These are phyloP conservation scores for Brienomyrus brachyistius DNA, from an alignment of 2,113 vertebrate genomes.

Conservation along the genomic window DNA sequence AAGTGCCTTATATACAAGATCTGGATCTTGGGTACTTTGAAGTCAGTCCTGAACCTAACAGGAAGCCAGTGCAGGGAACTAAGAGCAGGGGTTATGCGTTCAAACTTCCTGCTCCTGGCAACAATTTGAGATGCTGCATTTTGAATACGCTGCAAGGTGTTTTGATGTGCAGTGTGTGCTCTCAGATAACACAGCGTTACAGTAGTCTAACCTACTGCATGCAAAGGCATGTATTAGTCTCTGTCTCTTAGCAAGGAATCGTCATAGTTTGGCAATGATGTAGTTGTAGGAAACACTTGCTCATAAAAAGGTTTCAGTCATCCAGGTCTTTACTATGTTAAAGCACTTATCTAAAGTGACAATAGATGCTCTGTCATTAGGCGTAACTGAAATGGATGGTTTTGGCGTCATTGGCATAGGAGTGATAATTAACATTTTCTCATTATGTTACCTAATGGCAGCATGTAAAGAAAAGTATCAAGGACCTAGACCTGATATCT, in stretches of 20 bases:
- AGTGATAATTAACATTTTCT: background rate
- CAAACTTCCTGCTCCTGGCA: background rate
- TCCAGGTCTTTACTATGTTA: background rate
- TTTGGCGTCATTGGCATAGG: background rate
- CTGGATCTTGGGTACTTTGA: background rate
- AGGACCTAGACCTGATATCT: background rate
- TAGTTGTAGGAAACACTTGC: background rate
- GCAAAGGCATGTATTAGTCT: background rate
- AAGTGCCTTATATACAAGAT: background rate
- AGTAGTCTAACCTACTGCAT: background rate
- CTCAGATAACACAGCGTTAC: background rate
- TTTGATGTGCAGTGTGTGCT: background rate
- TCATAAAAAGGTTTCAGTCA: background rate
- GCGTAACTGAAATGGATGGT: background rate
- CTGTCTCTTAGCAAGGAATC: background rate
- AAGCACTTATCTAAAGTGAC: background rate
- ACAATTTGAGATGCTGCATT: background rate
- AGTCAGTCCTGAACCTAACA: background rate
- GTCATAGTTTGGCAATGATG: background rate
- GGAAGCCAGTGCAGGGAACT: background rate
- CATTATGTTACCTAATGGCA: background rate
- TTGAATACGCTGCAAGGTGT: background rate
- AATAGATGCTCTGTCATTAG: background rate
- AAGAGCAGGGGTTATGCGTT: background rate
- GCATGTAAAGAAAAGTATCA: background rate